Evolutionary conservation across 2,888 invertebrate genomes (phyloP).

Genomic region (Eulithis prunata): DNA sequence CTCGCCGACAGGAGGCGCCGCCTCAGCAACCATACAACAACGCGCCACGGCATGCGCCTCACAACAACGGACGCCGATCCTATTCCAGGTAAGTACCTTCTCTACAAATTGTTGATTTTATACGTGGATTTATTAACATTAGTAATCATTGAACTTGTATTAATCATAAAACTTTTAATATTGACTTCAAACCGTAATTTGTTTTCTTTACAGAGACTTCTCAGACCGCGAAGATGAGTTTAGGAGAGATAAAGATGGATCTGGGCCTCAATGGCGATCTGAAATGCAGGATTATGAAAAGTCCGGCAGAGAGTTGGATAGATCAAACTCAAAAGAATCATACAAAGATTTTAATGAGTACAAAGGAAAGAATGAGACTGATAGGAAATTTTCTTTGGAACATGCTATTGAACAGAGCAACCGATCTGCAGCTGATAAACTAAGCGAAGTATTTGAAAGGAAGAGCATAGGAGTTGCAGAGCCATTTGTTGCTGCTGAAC

Average conservation of each 20-base stretch:
- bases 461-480: conserved; percentile 74
- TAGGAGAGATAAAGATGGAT: conserved; percentile 73
- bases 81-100: conserved; percentile 67
- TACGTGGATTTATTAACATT: too few relatives aligned
- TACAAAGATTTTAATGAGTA: conserved; percentile 81
- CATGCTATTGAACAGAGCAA: conserved; percentile 65
- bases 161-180: too few relatives aligned
- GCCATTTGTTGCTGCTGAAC: conserved; percentile 64
- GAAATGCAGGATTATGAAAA: conserved; percentile 81
- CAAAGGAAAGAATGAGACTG: conserved; percentile 79
- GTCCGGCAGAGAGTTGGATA: conserved; percentile 71
- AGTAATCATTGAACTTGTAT: too few relatives aligned
- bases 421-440: conserved; percentile 77
- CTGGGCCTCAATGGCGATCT: conserved; percentile 77
- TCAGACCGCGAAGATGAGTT: conserved; percentile 79
- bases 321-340: conserved; percentile 78
- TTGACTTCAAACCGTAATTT: neutral
- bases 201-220: conserved; percentile 68
- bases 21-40: conserved; percentile 57
- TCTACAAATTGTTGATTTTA: neutral
- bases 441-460: conserved; percentile 79
- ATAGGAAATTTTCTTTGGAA: conserved; percentile 71
- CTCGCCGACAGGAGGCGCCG: conserved; percentile 71
- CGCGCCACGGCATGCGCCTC: conserved; percentile 70
- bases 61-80: conserved; percentile 71